Conservation (phyloP, 2,113 vertebrate genomes). For the Tretioscincus oriximinensis region DNA sequence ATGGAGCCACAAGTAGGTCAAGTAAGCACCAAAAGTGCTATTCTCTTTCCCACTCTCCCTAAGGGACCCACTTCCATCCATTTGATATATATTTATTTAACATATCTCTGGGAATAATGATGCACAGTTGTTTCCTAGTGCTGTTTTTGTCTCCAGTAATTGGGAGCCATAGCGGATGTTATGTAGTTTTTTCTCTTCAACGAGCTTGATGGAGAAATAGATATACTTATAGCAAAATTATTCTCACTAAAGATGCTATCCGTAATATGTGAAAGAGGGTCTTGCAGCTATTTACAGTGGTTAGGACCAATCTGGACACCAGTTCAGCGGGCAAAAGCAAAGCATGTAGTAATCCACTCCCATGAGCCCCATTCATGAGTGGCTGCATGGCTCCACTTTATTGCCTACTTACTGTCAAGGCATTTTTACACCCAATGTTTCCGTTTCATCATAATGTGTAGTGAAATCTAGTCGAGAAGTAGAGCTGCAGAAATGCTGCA, state of each 20-base stretch:
- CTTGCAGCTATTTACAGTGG: not conserved
- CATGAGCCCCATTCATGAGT: too few relatives aligned
- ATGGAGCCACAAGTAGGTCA: not conserved
- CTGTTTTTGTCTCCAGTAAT: slow-evolving; percentile 13
- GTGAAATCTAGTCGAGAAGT: accelerated
- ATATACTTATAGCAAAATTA: slow-evolving; percentile 14
- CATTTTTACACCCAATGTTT: not conserved
- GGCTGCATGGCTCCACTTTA: too few relatives aligned
- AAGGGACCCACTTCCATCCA: slow-evolving; percentile 10
- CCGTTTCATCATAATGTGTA: not conserved
- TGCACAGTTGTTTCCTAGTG: not conserved
- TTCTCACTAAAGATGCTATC: not conserved
- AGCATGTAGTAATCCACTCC: too few relatives aligned
- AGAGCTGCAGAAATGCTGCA: not conserved
- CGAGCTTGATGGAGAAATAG: not conserved
- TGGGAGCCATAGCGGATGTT: not conserved
- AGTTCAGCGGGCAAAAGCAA: too few relatives aligned
- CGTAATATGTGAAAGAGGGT: not conserved
- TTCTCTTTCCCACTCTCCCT: not conserved
- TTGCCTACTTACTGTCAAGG: not conserved
- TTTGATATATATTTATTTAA: slow-evolving; percentile 27
- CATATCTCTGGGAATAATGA: slow-evolving; percentile 22
- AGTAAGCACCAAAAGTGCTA: not conserved
- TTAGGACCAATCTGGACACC: too few relatives aligned
- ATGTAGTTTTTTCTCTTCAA: not conserved